These are phyloP conservation scores for Chiridota heheva DNA, from an alignment of 35 echinoderm and acorn worm genomes.

Conservation along the genomic window DNA sequence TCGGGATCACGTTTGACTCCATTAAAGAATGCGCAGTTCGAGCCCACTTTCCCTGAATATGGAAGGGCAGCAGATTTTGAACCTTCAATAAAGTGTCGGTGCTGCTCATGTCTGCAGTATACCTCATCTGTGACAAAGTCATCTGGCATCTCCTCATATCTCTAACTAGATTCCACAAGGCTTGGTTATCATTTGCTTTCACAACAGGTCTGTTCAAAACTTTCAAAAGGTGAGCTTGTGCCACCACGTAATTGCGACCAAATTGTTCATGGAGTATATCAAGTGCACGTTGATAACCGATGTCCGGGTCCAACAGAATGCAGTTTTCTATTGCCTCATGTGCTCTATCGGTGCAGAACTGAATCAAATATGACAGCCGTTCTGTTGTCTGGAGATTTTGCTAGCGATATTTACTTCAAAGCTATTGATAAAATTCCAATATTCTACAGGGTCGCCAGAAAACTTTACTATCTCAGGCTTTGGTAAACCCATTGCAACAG, in stretches of 20 bases:
- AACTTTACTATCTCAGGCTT: no score
- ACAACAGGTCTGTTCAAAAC: slow-evolving; percentile 17
- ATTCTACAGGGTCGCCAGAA: slow-evolving; percentile 39
- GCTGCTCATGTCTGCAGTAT: slow-evolving; percentile 30
- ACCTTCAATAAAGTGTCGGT: slow-evolving; percentile 37
- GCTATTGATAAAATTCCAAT: slow-evolving; percentile 52
- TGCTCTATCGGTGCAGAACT: slow-evolving; percentile 66
- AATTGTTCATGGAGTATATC: slow-evolving; percentile 66
- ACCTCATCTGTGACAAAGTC: slow-evolving; percentile 33
- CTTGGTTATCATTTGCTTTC: background rate
- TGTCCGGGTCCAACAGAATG: slow-evolving; percentile 24
- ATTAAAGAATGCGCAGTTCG: background rate
- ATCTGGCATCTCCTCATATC: slow-evolving; percentile 51
- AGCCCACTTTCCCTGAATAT: slow-evolving; percentile 28
- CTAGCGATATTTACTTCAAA: slow-evolving; percentile 50
- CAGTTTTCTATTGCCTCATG: slow-evolving; percentile 45
- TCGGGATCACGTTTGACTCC: background rate
- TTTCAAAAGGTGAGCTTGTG: slow-evolving; percentile 37
- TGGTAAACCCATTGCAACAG: no score
- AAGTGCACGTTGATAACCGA: slow-evolving; percentile 51
- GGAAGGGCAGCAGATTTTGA: slow-evolving; percentile 6
- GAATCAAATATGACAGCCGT: slow-evolving; percentile 61
- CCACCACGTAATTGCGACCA: slow-evolving; percentile 43
- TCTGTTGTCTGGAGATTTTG: slow-evolving; percentile 24
- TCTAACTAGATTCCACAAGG: slow-evolving; percentile 40